Conservation (phyloP, 1,140 invertebrate genomes). For the Achatina immaculata region DNA sequence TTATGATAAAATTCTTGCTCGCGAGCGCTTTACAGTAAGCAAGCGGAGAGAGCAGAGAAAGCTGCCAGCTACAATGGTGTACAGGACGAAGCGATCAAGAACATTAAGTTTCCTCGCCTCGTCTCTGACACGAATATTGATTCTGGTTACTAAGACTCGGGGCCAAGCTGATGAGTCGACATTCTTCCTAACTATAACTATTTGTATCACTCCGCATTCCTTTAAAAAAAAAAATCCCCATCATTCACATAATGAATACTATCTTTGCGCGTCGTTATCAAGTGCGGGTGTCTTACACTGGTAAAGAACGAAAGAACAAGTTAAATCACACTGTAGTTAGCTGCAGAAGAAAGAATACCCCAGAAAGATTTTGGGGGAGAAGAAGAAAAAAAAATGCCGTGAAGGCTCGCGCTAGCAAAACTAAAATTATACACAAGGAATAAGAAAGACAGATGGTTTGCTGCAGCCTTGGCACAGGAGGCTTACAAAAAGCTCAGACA, state of each 20-base stretch:
- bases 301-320: no score
- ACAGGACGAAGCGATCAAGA: slow-evolving; percentile 1
- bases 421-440: no score
- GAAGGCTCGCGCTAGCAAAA: no score
- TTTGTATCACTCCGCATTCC: slow-evolving; percentile 11
- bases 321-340: no score
- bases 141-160: slow-evolving; percentile 3
- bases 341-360: no score
- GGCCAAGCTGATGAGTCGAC: slow-evolving; percentile 5
- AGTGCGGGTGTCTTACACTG: no score
- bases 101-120: not conserved
- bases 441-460: no score
- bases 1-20: not conserved
- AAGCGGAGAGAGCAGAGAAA: not conserved
- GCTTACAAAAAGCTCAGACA: no score
- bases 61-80: not conserved
- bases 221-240: no score
- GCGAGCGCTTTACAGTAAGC: not conserved
- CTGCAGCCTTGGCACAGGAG: no score
- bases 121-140: not conserved
- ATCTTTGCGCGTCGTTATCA: not conserved
- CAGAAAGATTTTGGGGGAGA: no score
- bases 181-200: slow-evolving; percentile 3
- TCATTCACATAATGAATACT: not conserved
- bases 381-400: no score